Evolutionary conservation across 30 jellyfish, hydroid and myxozoan species (phyloP).

Genomic region (Pelagia noctiluca): DNA sequence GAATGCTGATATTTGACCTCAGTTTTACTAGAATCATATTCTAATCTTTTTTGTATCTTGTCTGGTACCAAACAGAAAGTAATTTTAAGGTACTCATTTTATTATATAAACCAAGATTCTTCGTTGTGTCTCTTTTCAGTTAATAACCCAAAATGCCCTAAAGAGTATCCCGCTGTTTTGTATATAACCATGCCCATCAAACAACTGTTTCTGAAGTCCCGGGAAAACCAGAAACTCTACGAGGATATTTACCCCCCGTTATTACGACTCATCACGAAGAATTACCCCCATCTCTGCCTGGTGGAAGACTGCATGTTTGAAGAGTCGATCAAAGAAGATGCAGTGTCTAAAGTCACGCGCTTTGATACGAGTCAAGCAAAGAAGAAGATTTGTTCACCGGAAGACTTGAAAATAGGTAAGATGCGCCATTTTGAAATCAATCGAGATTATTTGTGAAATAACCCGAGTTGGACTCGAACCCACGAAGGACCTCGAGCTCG

Average conservation of each 20-base stretch:
- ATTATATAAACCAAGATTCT: no score
- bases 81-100: no score
- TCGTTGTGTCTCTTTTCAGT: constrained; percentile 24
- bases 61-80: no score
- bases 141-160: constrained; percentile 69
- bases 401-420: constrained; percentile 55
- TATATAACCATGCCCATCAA: constrained; percentile 90
- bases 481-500: no score
- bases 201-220: constrained; percentile 74
- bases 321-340: constrained; percentile 71
- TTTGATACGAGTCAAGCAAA: neutral
- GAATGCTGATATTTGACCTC: no score
- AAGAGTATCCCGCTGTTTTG: constrained; percentile 75
- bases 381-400: constrained; percentile 39
- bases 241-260: constrained; percentile 90
- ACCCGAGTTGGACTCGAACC: no score
- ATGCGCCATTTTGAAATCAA: no score
- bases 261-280: constrained; percentile 87
- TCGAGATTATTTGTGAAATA: no score
- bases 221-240: constrained; percentile 63
- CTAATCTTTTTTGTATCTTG: no score
- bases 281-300: constrained; percentile 90
- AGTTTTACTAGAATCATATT: no score
- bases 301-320: constrained; percentile 96
- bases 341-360: neutral